Conservation (phyloP, 2,888 invertebrate species). For the Dromius quadrimaculatus region DNA sequence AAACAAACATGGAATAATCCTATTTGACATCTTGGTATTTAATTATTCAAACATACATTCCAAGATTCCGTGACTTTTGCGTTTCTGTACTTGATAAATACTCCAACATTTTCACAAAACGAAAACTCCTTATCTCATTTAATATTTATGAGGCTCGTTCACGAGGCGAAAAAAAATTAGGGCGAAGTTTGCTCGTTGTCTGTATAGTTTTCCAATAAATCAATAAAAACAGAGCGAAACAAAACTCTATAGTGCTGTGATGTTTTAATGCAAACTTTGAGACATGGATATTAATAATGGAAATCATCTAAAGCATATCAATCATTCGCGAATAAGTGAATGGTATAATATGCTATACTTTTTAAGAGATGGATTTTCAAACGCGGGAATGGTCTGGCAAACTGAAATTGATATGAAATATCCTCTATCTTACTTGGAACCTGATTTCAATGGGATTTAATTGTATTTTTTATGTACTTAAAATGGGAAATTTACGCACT, state of each 20-base stretch:
- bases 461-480: too few species aligned
- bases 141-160: conserved; percentile 8
- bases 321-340: background rate
- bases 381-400: too few species aligned
- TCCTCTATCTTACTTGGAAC: too few species aligned
- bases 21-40: too few species aligned
- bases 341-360: too few species aligned
- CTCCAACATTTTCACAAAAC: conserved; percentile 11
- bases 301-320: background rate
- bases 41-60: background rate
- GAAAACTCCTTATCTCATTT: conserved; percentile 29
- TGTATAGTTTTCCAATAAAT: conserved; percentile 26
- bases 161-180: background rate
- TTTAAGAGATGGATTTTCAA: background rate
- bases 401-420: too few species aligned
- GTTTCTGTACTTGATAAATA: background rate
- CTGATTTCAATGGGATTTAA: too few species aligned
- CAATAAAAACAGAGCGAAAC: conserved; percentile 9
- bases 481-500: too few species aligned
- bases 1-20: too few species aligned
- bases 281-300: conserved; percentile 21
- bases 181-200: background rate
- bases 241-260: background rate
- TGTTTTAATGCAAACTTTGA: conserved; percentile 4
- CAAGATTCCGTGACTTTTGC: conserved; percentile 10